Evolutionary conservation across 2,888 invertebrate genomes (phyloP), one percentile per base, ranked within the genome.

Genomic region (Tetranychus piercei): DNA sequence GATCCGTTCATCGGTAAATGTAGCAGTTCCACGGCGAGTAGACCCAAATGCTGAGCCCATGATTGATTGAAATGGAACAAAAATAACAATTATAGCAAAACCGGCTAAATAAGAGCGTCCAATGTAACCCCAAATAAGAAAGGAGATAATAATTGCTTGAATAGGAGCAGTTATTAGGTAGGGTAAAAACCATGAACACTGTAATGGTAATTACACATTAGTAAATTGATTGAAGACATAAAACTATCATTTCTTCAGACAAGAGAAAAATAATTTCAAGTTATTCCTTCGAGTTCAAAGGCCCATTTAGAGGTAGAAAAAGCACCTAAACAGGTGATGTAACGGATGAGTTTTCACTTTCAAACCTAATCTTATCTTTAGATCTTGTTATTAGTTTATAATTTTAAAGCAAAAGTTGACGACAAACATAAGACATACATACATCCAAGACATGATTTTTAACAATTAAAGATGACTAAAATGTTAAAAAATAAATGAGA

Each of bases 1-100:
- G 69, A 96, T 90, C 77, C 96, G 86, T 79, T 89, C 89, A 82
- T 96, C 95, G 0, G 94, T 94, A 81, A 89, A 86, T 78, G 86
- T 84, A 0, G 94, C 94, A 1, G 92, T 92, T 80, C 87, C 87
- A 81, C 88, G 86, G 77, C 95, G 87, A 79, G 88, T 85, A 74
- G 75, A 78, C 4, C 82, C 81, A 74, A 82, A 81, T 66, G 84
- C 78, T 77, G 81, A 82, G 18, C 85, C 85, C 80, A 85, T 83
- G 77, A 80, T 79, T 2, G 89, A 89, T 85, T 95, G 92, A 44
- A 92, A 85, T 0, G 93, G 92, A 77, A 94, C 86, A 0, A 92
- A 88, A 78, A 93, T 80, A 9, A 93, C 84, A 34, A 94, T 86
- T 22, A 89, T 87, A 1, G 86, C 85, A 74, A 94, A 88, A 6